Evolutionary conservation across 2,888 invertebrate species (phyloP).

Genomic region (Acanthosepion lycidas): DNA sequence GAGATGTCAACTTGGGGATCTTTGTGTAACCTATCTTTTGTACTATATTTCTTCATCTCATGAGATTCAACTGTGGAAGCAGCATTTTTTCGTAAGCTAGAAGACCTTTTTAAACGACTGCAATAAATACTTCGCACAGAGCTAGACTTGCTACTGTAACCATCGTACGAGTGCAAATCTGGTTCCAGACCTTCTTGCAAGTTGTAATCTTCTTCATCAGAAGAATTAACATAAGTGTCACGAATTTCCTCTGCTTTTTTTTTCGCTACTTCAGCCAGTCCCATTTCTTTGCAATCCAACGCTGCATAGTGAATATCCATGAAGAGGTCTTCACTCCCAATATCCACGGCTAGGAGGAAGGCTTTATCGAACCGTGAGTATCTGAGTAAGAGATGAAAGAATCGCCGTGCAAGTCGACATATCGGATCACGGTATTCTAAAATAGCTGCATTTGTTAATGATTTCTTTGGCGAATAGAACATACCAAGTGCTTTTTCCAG

Average conservation of each 20-base stretch:
- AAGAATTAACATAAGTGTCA: not conserved
- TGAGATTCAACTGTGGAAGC: not conserved
- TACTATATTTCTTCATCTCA: not conserved
- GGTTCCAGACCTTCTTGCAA: not conserved
- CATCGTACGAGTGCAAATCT: not conserved
- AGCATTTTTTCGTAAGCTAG: not conserved
- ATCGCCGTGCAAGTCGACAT: slow-evolving; percentile 87
- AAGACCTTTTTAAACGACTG: slow-evolving; percentile 16
- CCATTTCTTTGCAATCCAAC: slow-evolving; percentile 71
- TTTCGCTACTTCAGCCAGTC: slow-evolving; percentile 71
- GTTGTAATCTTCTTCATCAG: not conserved
- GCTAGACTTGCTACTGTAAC: not conserved
- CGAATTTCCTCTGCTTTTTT: slow-evolving; percentile 66
- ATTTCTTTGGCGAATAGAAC: slow-evolving; percentile 83
- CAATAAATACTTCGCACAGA: not conserved
- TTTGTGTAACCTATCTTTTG: not conserved
- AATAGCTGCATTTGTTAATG: slow-evolving; percentile 81
- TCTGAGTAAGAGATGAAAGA: slow-evolving; percentile 88
- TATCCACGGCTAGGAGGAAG: slow-evolving; percentile 87
- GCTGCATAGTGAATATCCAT: slow-evolving; percentile 77
- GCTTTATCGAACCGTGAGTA: slow-evolving; percentile 82
- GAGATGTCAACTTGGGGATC: not conserved
- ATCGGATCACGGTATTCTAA: slow-evolving; percentile 84
- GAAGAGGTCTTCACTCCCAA: slow-evolving; percentile 89
- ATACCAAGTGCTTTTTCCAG: slow-evolving; percentile 85